Evolutionary conservation across 1,140 invertebrate genomes (phyloP).

Genomic region (Lucilia sericata): DNA sequence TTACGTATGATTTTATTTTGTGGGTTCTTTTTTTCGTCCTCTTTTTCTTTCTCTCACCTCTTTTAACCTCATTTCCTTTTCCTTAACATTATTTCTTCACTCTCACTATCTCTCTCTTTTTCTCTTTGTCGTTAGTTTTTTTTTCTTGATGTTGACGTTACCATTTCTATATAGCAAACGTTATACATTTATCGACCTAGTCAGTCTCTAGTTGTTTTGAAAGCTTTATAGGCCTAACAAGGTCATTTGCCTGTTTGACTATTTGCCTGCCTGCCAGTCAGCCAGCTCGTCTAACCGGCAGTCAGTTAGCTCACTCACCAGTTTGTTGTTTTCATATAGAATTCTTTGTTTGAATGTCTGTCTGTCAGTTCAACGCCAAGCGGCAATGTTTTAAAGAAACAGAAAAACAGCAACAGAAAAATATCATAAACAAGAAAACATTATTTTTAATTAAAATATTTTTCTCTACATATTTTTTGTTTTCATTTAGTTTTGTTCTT

Average conservation of each 20-base stretch:
- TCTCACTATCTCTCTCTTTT: background rate
- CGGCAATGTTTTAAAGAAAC: background rate
- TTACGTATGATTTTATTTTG: background rate
- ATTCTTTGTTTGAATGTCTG: background rate
- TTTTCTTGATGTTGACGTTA: background rate
- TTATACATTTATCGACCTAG: background rate
- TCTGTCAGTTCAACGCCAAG: background rate
- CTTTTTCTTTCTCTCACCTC: background rate
- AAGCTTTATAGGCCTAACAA: constrained; percentile 26
- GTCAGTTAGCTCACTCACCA: no score
- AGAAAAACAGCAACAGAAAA: background rate
- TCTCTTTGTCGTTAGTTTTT: background rate
- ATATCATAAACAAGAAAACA: constrained; percentile 30
- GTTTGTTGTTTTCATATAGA: background rate
- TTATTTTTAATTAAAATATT: constrained; percentile 41
- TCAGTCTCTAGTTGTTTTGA: background rate
- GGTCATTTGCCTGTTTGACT: constrained; percentile 21
- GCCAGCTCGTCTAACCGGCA: no score
- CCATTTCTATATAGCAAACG: background rate
- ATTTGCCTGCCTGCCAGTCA: no score
- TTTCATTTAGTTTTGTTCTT: background rate
- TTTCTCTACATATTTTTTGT: background rate
- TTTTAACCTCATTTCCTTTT: background rate
- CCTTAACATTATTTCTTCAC: background rate
- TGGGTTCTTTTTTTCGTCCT: background rate